Evolutionary conservation across 1,140 invertebrate species (phyloP), one percentile per base, ranked within the genome.

Genomic region (Calliopsis andreniformis): DNA sequence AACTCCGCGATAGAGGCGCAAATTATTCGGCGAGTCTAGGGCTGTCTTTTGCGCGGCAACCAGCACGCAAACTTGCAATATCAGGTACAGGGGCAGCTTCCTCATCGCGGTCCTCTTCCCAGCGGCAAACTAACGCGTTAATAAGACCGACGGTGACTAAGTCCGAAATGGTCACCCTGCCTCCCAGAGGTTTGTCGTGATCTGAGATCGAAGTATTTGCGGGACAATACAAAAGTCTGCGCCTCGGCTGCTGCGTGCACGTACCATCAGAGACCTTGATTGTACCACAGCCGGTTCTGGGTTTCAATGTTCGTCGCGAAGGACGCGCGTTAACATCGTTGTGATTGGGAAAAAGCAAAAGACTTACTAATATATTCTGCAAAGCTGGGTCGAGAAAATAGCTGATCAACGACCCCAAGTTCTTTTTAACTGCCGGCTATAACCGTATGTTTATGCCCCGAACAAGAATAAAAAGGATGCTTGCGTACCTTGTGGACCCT

Each of bases 11-110:
- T 79, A 53, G 0, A 87, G 20, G 0, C 25, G 4, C 0, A 88
- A 42, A 61, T 85, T 88, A 12, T 56, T 12, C 0, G 83, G 76
- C 0, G 78, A 68, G 39, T 90, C 89, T 0, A 90, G 64, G 2
- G 25, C 49, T 2, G 86, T 87, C 23, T 62, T 88, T 25, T 88
- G 84, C 2, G 59, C 45, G 14, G 0, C 39, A 0, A 45, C 12
- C 10, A 61, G 0, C 63, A 8, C 28, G 20, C 55, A 75, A 2
- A 55, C 12, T 10, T 61, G 25, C 12, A 78, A n/a, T 16, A 83
- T 0, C 0, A 45, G 25, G 0, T 12, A 80, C 6, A 82, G 7
- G 4, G 47, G 14, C 6, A 64, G 7, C 1, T 47, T 76, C 14
- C 32, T 47, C 80, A 81, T 82, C 10, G 53, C 51, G 14, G 1